Base-by-base conservation (phyloP, 2,888 invertebrate genomes). In the Tachystola acroxantha region DNA sequence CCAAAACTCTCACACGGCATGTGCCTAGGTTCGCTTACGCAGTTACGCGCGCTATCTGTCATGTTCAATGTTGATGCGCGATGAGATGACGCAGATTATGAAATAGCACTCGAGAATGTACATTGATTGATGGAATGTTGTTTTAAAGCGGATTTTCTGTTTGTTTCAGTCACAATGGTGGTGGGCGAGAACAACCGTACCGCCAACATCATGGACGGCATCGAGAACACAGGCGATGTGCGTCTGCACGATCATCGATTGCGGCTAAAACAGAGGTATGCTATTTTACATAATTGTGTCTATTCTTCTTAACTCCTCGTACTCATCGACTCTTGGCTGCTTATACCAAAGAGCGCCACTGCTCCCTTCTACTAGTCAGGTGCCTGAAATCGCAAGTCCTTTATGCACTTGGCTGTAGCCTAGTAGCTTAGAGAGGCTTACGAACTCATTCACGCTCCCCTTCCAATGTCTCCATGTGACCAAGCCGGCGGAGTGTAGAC, bases 121-220 rank as follows among this genome's bases (percentile, higher is more conserved):
- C 34, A 27, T 10, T 11, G 14, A 25, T 10, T 27, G 19, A 16
- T 24, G 29, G 6, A 16, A 16, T 16, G 6, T 16, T 4, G 16
- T 4, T 4, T 16, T 27, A 11, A 19, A 34, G 24, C 19, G 16
- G 16, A 10, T 37, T 35, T 39, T 54, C 54, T 50, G 44, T 64
- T 75, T 76, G 64, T 82, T 79, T 10, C 79, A 86, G 85, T 63
- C 64, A 84, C 90, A 86, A 96, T 96, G 95, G 96, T 95, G 71
- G 93, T 96, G 72, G 94, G 93, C 64, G 94, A 94, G 74, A 82
- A 57, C 55, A 88, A 88, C 51, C 85, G 85, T 49, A 71, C 86
- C 76, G 91, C 94, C 74, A 94, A 94, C 88, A 96, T 96, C 65
- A 94, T 96, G 94, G 94, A 96, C 61, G 95, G 96, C 58, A 94